Conservation (phyloP, 2,797 vertebrate species). For the Prunella strophiata region DNA sequence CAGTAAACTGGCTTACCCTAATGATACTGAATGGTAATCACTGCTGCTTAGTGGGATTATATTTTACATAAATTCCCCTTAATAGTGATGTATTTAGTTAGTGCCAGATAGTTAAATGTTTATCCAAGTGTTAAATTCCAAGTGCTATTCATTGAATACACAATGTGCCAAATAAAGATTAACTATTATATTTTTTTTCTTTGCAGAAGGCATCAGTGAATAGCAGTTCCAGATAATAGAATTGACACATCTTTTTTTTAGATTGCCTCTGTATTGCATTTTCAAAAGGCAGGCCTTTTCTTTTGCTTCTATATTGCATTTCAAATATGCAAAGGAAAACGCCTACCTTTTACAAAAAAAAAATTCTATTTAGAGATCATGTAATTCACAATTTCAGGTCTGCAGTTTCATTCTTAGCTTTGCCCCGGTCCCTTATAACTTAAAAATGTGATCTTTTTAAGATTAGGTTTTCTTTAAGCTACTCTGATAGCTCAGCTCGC, state of each 20-base stretch:
- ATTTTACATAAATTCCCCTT: conserved; percentile 48
- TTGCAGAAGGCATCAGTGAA: not conserved
- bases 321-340: not conserved
- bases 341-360: not conserved
- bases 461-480: not conserved
- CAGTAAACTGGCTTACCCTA: conserved; percentile 13
- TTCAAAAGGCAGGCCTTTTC: not conserved
- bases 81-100: conserved; percentile 50
- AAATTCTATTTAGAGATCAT: not conserved
- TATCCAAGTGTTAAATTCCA: conserved; percentile 54
- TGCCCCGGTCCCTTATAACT: not conserved
- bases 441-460: not conserved
- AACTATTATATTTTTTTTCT: conserved; percentile 3
- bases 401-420: conserved; percentile 34
- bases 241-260: not conserved
- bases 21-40: conserved; percentile 23
- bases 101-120: conserved; percentile 53
- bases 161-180: conserved; percentile 41
- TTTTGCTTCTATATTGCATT: not conserved
- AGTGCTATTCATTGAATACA: conserved; percentile 36
- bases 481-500: not conserved
- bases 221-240: conserved; percentile 2
- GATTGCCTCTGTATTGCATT: not conserved
- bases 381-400: not conserved
- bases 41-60: conserved; percentile 34